A percentile compares a stretch with the other conserved stretches of the same genome.
phyloP scores from a whole-genome alignment of 2,797 vertebrate species.

The Catharus ustulatus region DNA sequence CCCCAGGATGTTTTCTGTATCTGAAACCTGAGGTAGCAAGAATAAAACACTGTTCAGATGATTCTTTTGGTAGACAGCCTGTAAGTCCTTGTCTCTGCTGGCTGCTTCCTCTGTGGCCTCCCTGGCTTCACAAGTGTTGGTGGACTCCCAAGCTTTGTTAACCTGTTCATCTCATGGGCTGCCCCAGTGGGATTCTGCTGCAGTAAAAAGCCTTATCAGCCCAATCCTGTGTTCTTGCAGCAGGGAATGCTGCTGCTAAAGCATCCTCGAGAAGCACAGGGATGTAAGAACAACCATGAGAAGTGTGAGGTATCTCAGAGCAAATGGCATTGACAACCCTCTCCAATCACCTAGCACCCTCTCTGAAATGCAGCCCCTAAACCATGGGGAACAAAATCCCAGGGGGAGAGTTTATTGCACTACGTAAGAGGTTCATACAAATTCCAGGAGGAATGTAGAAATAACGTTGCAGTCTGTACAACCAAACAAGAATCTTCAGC shows the following conservation, averaged over 20 bases:
- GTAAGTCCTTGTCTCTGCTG: not conserved
- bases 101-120: not conserved
- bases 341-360: not conserved
- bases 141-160: not conserved
- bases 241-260: not conserved
- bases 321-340: not conserved
- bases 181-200: not conserved
- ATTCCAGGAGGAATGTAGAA: not conserved
- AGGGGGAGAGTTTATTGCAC: not conserved
- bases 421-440: fast-evolving
- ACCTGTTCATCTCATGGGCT: not conserved
- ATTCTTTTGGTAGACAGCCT: not conserved
- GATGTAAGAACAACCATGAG: not conserved
- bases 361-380: not conserved
- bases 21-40: constrained; percentile 81
- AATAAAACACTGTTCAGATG: not conserved
- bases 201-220: not conserved
- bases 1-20: constrained; percentile 85
- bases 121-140: not conserved
- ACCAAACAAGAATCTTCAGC: not conserved
- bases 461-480: fast-evolving
- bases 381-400: not conserved
- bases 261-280: not conserved
- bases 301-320: not conserved
- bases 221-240: not conserved